Evolutionary conservation across 2,888 invertebrate species (phyloP).

Genomic region (Calameuta pallipes): DNA sequence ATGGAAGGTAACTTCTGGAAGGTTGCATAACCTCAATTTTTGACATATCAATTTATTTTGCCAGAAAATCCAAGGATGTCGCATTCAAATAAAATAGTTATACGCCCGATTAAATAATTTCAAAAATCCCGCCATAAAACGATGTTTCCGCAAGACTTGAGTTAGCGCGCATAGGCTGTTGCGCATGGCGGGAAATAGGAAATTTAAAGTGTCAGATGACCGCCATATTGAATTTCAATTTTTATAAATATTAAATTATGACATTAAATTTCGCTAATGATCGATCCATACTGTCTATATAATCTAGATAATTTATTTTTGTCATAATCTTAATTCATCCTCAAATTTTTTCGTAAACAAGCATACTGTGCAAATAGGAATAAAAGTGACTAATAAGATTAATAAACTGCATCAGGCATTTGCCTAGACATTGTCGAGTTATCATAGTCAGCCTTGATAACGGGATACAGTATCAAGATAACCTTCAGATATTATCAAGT

Average conservation of each 20-base stretch:
- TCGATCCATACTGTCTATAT: not conserved
- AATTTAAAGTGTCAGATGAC: not conserved
- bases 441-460: not conserved
- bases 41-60: too few species aligned
- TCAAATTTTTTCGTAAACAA: not conserved
- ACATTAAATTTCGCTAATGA: not conserved
- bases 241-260: not conserved
- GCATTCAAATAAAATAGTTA: too few species aligned
- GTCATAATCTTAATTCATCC: not conserved
- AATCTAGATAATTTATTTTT: not conserved
- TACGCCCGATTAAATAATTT: too few species aligned
- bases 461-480: constrained; percentile 4
- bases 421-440: not conserved
- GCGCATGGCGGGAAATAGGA: not conserved
- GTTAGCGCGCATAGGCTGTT: too few species aligned
- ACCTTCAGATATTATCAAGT: not conserved
- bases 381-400: not conserved
- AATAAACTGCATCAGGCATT: not conserved
- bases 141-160: too few species aligned
- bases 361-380: not conserved
- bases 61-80: too few species aligned
- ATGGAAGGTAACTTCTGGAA: too few species aligned
- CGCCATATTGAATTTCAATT: not conserved
- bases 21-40: too few species aligned
- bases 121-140: too few species aligned